Evolutionary conservation across 1,140 invertebrate species (phyloP).

Genomic region (Calephelis virginiensis): DNA sequence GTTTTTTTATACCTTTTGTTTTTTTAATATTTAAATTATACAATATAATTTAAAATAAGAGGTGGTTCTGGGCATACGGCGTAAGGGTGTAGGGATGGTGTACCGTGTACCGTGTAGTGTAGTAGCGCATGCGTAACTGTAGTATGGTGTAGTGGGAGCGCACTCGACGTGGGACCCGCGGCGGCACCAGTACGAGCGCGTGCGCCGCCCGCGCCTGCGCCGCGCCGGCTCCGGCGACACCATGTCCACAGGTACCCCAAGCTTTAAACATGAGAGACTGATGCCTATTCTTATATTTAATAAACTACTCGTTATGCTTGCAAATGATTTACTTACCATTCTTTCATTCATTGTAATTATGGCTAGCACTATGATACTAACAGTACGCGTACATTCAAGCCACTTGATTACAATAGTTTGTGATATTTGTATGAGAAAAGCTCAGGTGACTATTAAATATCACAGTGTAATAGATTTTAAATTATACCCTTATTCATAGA

Average conservation of each 20-base stretch:
- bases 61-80: background rate
- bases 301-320: background rate
- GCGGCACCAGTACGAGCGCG: conserved; percentile 91
- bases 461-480: too few species aligned
- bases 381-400: too few species aligned
- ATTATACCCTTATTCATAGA: too few species aligned
- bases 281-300: background rate
- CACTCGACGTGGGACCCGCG: conserved; percentile 93
- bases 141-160: conserved; percentile 79
- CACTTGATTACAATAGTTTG: too few species aligned
- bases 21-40: background rate
- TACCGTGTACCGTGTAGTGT: conserved; percentile 19
- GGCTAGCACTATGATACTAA: too few species aligned
- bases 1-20: too few species aligned
- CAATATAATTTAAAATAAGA: background rate
- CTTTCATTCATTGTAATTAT: too few species aligned
- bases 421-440: too few species aligned
- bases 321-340: background rate
- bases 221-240: conserved; percentile 65
- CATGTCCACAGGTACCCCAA: conserved; percentile 58
- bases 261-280: background rate
- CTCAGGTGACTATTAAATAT: too few species aligned
- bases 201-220: conserved; percentile 54
- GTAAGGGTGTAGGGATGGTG: conserved; percentile 1
- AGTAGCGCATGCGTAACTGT: conserved; percentile 48